Evolutionary conservation across 2,797 vertebrate genomes (phyloP), one percentile per base, ranked within the genome.

Genomic region (Decapterus maruadsi): DNA sequence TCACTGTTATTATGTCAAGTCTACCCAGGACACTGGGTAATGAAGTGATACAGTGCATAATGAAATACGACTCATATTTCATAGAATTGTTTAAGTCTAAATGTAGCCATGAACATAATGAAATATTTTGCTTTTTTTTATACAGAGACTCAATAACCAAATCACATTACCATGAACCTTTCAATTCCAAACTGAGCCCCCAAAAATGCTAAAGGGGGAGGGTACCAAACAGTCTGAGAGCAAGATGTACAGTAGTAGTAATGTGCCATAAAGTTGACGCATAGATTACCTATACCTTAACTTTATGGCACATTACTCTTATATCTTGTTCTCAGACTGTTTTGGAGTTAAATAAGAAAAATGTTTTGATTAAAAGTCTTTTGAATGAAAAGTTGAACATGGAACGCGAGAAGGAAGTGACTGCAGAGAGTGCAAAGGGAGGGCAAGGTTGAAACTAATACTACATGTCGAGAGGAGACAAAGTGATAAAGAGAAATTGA

Each of bases 401-500:
- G 14, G 11, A 40, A 51, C 10, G 77, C 34, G 8, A 38, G 29
- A 60, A 38, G 4, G 13, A 42, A 14, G 48, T 56, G 22, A 71
- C 42, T 5, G 16, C 10, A 31, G 17, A 66, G 10, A 31, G 45
- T 9, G 29, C 51, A 34, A 51, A 34, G 9, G 1, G 58, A 54
- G 60, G 58, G 17, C 11, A n/a, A 68, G 42, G 68, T 9, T 19
- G 38, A 57, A 64, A 66, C 64, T 69, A 48, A 72, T 42, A 53
- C 58, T 54, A 72, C 56, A 72, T 77, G 74, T 72, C 29, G 46
- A 66, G 74, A 85, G 68, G 46, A 79, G 73, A 75, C 58, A 82
- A 45, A 72, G 63, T 74, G 69, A 87, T 40, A 50, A 75, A 83
- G 83, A 56, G 69, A 79, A 77, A 88, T 72, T 57, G 57, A 84